Evolutionary conservation across 2,113 vertebrate genomes (phyloP).

Genomic region (Poicephalus gulielmi): DNA sequence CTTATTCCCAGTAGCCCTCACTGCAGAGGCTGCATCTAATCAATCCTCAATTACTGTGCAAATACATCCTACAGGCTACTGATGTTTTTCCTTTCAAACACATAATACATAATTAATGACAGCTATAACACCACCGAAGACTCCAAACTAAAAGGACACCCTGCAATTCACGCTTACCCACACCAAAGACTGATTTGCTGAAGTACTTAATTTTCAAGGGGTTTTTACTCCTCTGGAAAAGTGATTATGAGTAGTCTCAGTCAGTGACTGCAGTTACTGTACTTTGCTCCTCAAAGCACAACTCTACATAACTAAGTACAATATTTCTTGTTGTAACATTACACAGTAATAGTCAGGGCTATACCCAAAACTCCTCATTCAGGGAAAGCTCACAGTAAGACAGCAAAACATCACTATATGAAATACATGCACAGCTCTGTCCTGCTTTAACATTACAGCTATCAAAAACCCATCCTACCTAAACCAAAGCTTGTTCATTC

Average conservation of each 20-base stretch:
- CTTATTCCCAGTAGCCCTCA: slow-evolving; percentile 27
- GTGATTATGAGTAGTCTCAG: background rate
- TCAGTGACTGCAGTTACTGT: background rate
- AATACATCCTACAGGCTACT: slow-evolving; percentile 46
- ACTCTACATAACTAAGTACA: background rate
- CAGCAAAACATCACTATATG: background rate
- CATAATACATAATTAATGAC: slow-evolving; percentile 56
- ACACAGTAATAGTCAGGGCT: background rate
- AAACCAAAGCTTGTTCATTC: background rate
- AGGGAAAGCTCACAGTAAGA: background rate
- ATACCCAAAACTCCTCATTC: background rate
- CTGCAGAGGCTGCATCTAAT: slow-evolving; percentile 52
- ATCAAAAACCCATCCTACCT: background rate
- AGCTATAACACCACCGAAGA: slow-evolving; percentile 27
- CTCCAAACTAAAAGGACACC: slow-evolving; percentile 23
- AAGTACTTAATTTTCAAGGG: background rate
- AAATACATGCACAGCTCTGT: background rate
- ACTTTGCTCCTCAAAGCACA: background rate
- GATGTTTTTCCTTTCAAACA: slow-evolving; percentile 48
- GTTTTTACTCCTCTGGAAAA: background rate
- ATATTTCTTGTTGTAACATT: background rate
- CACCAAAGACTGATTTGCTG: background rate
- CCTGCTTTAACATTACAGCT: background rate
- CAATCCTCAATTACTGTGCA: slow-evolving; percentile 65
- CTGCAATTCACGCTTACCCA: slow-evolving; percentile 6